phyloP scores from a whole-genome alignment of 2,113 vertebrate genomes.

The Micronycteris hirsuta region DNA sequence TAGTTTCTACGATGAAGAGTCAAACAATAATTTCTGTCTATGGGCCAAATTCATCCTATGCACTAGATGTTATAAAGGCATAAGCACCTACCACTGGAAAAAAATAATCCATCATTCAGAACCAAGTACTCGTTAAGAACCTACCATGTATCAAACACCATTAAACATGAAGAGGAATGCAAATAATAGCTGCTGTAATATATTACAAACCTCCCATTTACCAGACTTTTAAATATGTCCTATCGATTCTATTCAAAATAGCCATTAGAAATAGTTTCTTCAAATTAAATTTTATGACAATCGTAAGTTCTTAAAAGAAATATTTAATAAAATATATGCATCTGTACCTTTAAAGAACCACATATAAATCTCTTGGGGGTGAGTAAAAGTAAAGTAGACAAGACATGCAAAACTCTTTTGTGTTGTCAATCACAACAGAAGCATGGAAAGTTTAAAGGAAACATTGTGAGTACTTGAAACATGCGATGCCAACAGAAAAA shows the following conservation, averaged over 20 bases:
- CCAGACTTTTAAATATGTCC: not conserved
- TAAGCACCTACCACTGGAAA: not conserved
- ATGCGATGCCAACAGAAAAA: slow-evolving; percentile 38
- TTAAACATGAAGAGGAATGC: not conserved
- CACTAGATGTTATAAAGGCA: not conserved
- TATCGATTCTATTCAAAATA: not conserved
- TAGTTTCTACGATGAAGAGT: not conserved
- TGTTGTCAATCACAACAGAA: slow-evolving; percentile 62
- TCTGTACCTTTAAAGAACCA: slow-evolving; percentile 17
- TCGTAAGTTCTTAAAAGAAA: slow-evolving; percentile 16
- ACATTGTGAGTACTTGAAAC: slow-evolving; percentile 66
- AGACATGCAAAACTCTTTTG: slow-evolving; percentile 50
- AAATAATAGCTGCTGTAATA: not conserved
- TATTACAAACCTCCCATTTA: not conserved
- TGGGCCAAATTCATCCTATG: not conserved
- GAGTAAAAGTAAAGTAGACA: slow-evolving; percentile 38
- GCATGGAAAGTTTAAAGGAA: slow-evolving; percentile 46
- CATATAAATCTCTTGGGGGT: not conserved
- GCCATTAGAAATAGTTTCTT: slow-evolving; percentile 14
- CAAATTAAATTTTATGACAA: slow-evolving; percentile 17
- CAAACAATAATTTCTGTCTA: not conserved
- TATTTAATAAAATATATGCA: slow-evolving; percentile 19
- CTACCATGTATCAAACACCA: not conserved
- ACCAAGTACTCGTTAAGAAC: not conserved
- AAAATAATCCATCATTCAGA: not conserved